Base-by-base conservation (phyloP, 2,113 vertebrate species). In the Cebus imitator region DNA sequence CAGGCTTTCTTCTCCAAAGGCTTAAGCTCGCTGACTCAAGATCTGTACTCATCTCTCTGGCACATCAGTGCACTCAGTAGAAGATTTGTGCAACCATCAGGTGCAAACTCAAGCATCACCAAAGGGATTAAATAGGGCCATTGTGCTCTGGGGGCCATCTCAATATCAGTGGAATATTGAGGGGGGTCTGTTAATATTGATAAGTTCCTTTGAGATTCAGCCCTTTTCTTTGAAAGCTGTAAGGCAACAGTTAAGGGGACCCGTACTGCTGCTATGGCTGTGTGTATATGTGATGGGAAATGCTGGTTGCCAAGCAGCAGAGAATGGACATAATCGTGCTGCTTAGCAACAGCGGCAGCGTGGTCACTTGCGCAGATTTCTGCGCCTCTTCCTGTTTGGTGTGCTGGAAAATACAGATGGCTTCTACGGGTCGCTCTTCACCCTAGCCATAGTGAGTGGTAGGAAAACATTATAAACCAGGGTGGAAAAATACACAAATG, bases 231-330 rank as follows among this genome's bases (percentile, higher is more conserved):
- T 55, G 81, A 45, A 90, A 83, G 95, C 96, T 68, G 8, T 18
- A 72, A 90, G 98, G 87, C 68, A 25, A 8, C 90, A 96, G 87
- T 96, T 66, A 89, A 82, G 91, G 93, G 35, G 78, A 86, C 94
- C 70, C 35, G 23, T 48, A 79, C 52, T 92, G 91, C 91, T 37
- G 90, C 94, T 35, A 1, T 57, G 90, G 48, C 82, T 92, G 35
- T 40, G 94, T 94, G 82, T 96, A 52, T 84, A 16, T 91, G 58
- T 85, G 97, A 93, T 95, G 91, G 95, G 96, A 91, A 88, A 91
- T 45, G 37, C 91, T 58, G 93, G 98, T 98, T 98, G 97, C 97
- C 97, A 98, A 94, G 98, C 95, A 97, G 97, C 96, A 18, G 70
- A 75, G 95, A 91, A 97, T 76, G 97, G 98, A 97, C 97, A 95